Base-by-base conservation (phyloP, 2,888 invertebrate genomes). In the Callyntrura guangdongensis region DNA sequence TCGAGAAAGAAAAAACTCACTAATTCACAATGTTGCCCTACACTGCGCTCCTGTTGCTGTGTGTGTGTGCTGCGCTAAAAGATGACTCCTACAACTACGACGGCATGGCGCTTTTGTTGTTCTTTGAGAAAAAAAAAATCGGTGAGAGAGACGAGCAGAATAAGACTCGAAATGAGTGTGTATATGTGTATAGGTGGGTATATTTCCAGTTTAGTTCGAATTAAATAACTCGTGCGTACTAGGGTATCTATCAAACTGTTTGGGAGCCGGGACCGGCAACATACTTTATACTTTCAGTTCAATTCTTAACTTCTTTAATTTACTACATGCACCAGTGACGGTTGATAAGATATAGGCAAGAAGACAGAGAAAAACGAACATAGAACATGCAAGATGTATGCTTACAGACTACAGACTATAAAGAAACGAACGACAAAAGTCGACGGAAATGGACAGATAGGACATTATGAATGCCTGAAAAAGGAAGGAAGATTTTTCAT, bases 391-490 rank as follows among this genome's bases (percentile, higher is more conserved):
- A 20, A 74, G 45, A 74, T 22, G 49, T 12, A 74, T 47, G 47
- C 47, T 47, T 22, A 20, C 20, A 8, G 8, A 74, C 47, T 22
- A 20, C 20, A 8, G 8, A 0, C 20, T 49, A 74, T 61, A 49
- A 17, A 59, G 25, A 64, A 49, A 11, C 47, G 45, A 20, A 20
- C 74, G 20, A 61, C 81, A 1, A 79, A 6, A 81, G 59, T 82
- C 77, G 22, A 84, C 84, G 67, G 49, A 67, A 69, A 84, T 53
- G 67, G 83, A 83, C 83, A 84, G 49, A 69, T 84, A 69, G 59
- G n/a, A 74, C 17, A 14, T 74, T 56, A 61, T 61, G 84, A 69
- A 84, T 84, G 84, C 27, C 67, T 84, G 83, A 69, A 83, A 83
- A 83, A 84, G 84, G 84, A 84, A 69, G 61, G 20, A 36, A 81